These are phyloP conservation scores for Melikaiella ostensackeni DNA, from an alignment of 2,888 invertebrate genomes.

Conservation along the genomic window DNA sequence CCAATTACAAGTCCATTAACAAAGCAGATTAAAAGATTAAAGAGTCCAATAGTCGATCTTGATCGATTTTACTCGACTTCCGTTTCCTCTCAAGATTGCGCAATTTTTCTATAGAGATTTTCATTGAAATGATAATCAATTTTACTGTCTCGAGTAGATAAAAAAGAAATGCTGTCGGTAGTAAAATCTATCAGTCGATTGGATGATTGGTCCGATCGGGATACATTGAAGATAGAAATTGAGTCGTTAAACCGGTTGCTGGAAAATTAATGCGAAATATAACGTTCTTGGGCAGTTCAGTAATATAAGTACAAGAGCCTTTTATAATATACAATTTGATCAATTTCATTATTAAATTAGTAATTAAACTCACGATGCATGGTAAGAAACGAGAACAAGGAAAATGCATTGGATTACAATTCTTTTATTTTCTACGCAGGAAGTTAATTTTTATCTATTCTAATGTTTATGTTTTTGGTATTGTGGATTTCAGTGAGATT, in stretches of 20 bases:
- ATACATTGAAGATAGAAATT: constrained; percentile 27
- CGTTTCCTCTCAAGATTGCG: constrained; percentile 1
- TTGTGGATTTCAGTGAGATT: too few relatives aligned
- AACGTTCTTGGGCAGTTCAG: constrained; percentile 21
- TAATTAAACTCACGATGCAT: constrained; percentile 14
- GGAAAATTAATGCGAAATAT: constrained; percentile 28
- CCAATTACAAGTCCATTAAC: background rate
- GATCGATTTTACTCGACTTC: constrained; percentile 8
- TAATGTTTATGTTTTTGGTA: too few relatives aligned
- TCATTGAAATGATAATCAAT: constrained; percentile 25
- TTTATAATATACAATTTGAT: constrained; percentile 22
- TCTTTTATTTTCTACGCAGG: too few relatives aligned
- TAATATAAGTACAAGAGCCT: constrained; percentile 2
- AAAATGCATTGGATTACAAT: too few relatives aligned
- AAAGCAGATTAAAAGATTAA: constrained; percentile 2
- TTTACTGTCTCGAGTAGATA: constrained; percentile 34
- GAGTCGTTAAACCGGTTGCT: constrained; percentile 38
- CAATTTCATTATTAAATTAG: constrained; percentile 23
- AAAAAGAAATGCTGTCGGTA: constrained; percentile 20
- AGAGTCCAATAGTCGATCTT: background rate
- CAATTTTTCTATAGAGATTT: constrained; percentile 16
- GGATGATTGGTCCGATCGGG: constrained; percentile 34
- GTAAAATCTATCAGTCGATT: constrained; percentile 24
- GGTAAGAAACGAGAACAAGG: background rate
- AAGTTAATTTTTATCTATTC: too few relatives aligned